Evolutionary conservation across 2,797 vertebrate genomes (phyloP), one percentile per base, ranked within the genome.

Genomic region (Crenichthys baileyi): DNA sequence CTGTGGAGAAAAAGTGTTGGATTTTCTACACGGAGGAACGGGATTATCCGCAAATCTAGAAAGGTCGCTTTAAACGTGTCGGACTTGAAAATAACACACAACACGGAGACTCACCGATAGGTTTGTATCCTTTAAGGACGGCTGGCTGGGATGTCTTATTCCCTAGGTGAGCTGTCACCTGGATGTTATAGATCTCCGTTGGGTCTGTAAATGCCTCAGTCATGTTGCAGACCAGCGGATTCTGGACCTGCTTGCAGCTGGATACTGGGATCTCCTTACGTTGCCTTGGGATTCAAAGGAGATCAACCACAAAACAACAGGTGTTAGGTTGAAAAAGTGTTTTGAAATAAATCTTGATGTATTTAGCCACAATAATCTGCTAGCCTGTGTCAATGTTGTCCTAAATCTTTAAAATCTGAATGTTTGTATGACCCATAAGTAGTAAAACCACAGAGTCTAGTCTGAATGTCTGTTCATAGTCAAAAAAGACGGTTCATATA

Each of bases 191-290:
- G 4, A 0, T 0, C 39, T 46, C 0, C 0, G 0, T 0, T 0
- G 0, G 72, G 22, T 83, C 0, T 0, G 51, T 2, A 60, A 92
- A 83, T 4, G 50, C 83, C 29, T 41, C 7, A 0, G 91, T 92
- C 70, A 94, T 51, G 78, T 93, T 60, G 72, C 94, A 94, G 2
- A 70, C 22, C 87, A 90, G 83, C 0, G 86, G 92, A 4, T 56
- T 13, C 56, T 65, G 65, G 67, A 94, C 79, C 3, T 0, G 24
- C 68, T 89, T 0, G 41, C 94, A 94, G 65, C 79, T 80, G 2
- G 29, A 3, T 36, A 91, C 91, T 0, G 75, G 56, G 5, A 5
- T 15, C 73, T 0, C 1, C 31, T 16, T 7, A 7, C 0, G 0
- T 0, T 0, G 0, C 0, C 22, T 31, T 22, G 36, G 18, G 15